Percentiles rank a stretch among this genome's conserved stretches.
Conservation (phyloP, 2,797 vertebrate genomes). For the Pachyuromys duprasi region DNA sequence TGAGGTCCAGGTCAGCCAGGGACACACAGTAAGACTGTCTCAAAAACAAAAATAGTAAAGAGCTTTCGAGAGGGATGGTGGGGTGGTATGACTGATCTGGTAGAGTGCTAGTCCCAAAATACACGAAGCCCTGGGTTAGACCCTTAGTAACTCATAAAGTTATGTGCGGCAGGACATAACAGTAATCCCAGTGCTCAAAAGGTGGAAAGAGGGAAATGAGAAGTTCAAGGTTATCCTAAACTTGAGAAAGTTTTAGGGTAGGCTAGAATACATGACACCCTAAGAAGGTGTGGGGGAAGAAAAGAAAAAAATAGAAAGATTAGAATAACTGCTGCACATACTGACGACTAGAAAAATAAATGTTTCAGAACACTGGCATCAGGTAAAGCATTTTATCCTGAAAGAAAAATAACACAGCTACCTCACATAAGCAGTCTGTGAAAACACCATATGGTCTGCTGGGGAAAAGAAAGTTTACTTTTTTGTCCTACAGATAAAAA, state of each 20-base stretch:
- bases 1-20: neutral
- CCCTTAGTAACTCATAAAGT: neutral
- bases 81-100: neutral
- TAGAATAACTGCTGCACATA: constrained; percentile 66
- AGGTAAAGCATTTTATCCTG: constrained; percentile 84
- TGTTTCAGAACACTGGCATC: constrained; percentile 82
- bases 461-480: constrained; percentile 86
- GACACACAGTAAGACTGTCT: neutral
- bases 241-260: neutral
- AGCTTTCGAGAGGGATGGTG: neutral
- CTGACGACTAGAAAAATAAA: constrained; percentile 81
- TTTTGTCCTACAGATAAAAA: constrained; percentile 81
- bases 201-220: neutral
- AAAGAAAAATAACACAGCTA: constrained; percentile 84
- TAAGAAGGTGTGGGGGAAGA: neutral
- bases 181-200: neutral
- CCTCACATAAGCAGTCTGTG: constrained; percentile 79
- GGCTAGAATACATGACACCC: neutral
- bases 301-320: constrained; percentile 59
- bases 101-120: neutral
- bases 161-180: neutral
- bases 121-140: neutral
- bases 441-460: constrained; percentile 88
- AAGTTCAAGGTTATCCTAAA: neutral
- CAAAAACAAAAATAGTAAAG: neutral